Evolutionary conservation across 2,888 invertebrate genomes (phyloP), one percentile per base, ranked within the genome.

Genomic region (Lasioglossum lativentre): DNA sequence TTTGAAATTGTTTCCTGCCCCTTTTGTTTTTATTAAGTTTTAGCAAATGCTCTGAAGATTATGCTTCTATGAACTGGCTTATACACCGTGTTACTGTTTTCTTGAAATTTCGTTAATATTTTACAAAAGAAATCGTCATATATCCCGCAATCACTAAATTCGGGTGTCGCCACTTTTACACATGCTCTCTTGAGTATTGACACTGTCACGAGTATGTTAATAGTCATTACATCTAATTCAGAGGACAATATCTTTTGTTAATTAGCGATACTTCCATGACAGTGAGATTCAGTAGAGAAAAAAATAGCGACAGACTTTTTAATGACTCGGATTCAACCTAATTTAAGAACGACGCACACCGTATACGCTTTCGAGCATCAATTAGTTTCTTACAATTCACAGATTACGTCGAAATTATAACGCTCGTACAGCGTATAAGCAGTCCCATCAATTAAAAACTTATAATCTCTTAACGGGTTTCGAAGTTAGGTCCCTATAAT

Each of bases 401-500:
- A 16, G 30, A 19, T 63, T 30, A 34, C 70, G 8, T 4, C 14
- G 16, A 23, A 74, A 71, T 74, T 14, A 42, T 45, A 38, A 38
- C 23, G 14, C 34, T 34, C 40, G 52, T 23, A 30, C 38, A 56
- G 56, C 74, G 63, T 66, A 47, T 71, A 73, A 77, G 78, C 56
- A 63, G 52, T 77, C 75, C 85, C 90, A 86, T 82, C 83, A 80
- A 86, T 83, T 87, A 90, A 85, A 88, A 90, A 86, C 84, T 88
- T 76, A 85, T 78, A 52, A 52, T 87, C 83, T 76, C 84, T 85
- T 82, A 79, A 83, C 68, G 82, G 63, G 75, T 86, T 80, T 86
- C 38, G 84, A 85, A 85, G 80, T 91, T 92, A 88, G 91, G 90
- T 91, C 91, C 90, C 91, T 90, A 81, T 90, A 88, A 63, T 86